Evolutionary conservation across 2,113 vertebrate species (phyloP).

Genomic region (Thinocorus orbignyianus): DNA sequence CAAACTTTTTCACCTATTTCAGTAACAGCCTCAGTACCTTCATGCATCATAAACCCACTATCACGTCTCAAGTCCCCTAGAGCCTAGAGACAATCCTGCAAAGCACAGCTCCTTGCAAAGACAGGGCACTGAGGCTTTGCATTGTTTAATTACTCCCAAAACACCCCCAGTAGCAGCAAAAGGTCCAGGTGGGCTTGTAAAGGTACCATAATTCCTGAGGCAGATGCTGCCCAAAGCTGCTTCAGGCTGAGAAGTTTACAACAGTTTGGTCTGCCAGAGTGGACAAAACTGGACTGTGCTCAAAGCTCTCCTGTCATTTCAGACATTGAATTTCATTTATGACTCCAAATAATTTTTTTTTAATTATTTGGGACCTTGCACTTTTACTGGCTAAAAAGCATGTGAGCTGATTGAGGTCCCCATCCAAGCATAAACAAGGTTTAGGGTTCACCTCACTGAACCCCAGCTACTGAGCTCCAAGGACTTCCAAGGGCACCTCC

Average conservation of each 20-base stretch:
- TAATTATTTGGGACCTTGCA: background rate
- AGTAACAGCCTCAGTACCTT: background rate
- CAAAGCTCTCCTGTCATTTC: background rate
- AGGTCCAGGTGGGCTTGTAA: background rate
- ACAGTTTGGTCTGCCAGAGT: background rate
- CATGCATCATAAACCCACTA: background rate
- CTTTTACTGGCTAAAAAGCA: background rate
- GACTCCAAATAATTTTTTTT: background rate
- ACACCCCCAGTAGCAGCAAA: background rate
- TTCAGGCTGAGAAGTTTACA: background rate
- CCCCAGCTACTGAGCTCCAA: background rate
- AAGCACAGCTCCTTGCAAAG: background rate
- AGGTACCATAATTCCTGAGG: fast-evolving
- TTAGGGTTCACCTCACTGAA: background rate
- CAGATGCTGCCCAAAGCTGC: background rate
- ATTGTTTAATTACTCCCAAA: background rate
- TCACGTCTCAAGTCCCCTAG: background rate
- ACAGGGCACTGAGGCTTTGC: background rate
- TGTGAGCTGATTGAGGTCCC: background rate
- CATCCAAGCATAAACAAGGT: background rate
- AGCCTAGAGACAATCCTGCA: background rate
- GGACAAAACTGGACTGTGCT: background rate
- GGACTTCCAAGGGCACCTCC: background rate
- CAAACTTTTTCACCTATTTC: background rate
- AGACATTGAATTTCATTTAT: background rate